phyloP scores from a whole-genome alignment of 2,888 invertebrate species.

The Tuta absoluta region DNA sequence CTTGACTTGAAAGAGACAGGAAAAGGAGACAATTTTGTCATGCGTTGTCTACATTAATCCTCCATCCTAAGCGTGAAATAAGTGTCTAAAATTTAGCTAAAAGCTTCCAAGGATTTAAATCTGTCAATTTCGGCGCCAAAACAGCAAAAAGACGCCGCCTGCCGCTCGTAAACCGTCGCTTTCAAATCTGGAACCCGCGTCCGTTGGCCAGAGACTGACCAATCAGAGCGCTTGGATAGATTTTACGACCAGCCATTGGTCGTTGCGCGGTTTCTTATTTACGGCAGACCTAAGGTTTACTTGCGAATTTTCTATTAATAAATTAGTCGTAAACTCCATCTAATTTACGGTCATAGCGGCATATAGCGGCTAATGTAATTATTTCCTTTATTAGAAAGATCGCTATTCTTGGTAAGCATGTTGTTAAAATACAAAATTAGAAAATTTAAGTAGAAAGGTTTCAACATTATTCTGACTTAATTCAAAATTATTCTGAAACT shows the following conservation, averaged over 20 bases:
- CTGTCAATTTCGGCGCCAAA: constrained; percentile 79
- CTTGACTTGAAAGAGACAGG: no score
- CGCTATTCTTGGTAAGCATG: constrained; percentile 52
- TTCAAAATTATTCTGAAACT: not conserved
- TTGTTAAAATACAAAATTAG: constrained; percentile 8
- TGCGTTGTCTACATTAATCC: not conserved
- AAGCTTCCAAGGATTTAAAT: constrained; percentile 49
- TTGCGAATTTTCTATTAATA: constrained; percentile 80
- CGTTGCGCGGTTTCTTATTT: constrained; percentile 72
- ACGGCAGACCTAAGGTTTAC: constrained; percentile 76
- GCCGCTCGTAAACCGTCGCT: constrained; percentile 76
- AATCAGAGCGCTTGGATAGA: constrained; percentile 67
- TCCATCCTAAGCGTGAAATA: not conserved
- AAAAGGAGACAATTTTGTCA: not conserved
- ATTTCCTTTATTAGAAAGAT: constrained; percentile 77
- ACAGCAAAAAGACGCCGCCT: constrained; percentile 73
- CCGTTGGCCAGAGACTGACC: constrained; percentile 70
- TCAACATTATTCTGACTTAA: not conserved
- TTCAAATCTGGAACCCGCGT: constrained; percentile 70
- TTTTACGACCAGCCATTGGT: constrained; percentile 72
- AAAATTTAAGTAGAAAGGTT: no score
- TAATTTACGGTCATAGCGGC: constrained; percentile 77
- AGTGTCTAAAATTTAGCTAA: constrained; percentile 35
- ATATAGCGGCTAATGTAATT: constrained; percentile 70
- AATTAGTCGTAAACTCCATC: constrained; percentile 75